A percentile compares a stretch with the other conserved stretches of the same genome.
phyloP scores from a whole-genome alignment of 2,113 vertebrate genomes.

The Fregata magnificens region DNA sequence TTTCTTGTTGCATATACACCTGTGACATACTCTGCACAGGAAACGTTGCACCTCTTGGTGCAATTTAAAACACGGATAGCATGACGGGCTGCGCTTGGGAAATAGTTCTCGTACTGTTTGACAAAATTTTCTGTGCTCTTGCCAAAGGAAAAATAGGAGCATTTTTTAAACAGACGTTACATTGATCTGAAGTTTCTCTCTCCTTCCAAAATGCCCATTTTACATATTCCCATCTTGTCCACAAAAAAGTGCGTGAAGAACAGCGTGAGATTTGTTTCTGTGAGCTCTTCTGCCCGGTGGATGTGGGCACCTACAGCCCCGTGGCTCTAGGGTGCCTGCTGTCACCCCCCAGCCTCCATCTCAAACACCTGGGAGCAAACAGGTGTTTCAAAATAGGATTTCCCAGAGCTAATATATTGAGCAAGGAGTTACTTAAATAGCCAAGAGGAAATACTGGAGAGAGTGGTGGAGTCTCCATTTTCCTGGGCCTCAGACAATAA shows the following conservation, averaged over 20 bases:
- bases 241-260: fast-evolving
- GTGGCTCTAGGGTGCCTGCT: neutral
- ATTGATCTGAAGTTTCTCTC: neutral
- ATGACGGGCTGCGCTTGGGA: fast-evolving
- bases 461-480: neutral
- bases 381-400: neutral
- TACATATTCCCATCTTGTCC: neutral
- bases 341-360: neutral
- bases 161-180: fast-evolving
- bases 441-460: neutral
- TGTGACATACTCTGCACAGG: neutral
- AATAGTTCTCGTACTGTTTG: neutral
- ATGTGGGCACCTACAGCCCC: neutral
- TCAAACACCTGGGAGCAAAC: neutral
- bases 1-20: fast-evolving
- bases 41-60: neutral
- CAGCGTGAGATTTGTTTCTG: fast-evolving
- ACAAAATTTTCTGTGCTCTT: neutral
- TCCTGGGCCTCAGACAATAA: neutral
- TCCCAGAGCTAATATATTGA: neutral
- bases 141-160: neutral
- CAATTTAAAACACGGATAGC: neutral
- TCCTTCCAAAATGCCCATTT: neutral
- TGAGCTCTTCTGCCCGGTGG: neutral
- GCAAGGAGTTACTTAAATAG: neutral